phyloP scores from a whole-genome alignment of 2,797 vertebrate species.

The Mico argentatus region DNA sequence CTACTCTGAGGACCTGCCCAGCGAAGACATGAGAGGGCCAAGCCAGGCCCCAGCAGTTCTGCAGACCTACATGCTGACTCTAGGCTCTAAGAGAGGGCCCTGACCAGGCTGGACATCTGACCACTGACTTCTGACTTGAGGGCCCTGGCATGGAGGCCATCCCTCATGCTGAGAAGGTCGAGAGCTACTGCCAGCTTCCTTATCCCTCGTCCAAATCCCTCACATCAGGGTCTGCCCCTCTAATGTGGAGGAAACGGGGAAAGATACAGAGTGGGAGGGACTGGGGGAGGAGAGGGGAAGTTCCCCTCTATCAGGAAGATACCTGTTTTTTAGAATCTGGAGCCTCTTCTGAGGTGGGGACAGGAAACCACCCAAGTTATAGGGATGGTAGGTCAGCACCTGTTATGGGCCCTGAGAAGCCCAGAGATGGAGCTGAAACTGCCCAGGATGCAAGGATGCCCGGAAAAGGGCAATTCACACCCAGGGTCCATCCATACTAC shows the following conservation, averaged over 20 bases:
- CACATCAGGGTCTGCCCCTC: neutral
- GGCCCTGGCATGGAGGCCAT: neutral
- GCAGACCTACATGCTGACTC: neutral
- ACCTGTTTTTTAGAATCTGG: neutral
- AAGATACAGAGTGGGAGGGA: neutral
- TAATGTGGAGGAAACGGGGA: neutral
- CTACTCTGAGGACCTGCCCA: constrained; percentile 51
- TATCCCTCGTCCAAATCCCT: neutral
- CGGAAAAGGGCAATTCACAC: neutral
- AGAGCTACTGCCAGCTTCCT: neutral
- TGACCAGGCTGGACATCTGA: neutral
- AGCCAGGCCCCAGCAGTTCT: neutral
- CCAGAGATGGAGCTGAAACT: neutral
- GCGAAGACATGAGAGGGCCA: neutral
- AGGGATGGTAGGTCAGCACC: neutral
- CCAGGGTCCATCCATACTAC: neutral
- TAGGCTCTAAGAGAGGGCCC: neutral
- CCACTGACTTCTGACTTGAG: neutral
- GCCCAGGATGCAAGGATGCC: neutral
- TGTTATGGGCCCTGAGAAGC: neutral
- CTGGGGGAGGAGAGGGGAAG: neutral
- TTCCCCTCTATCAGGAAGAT: neutral
- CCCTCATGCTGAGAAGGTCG: neutral
- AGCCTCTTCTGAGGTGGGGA: neutral
- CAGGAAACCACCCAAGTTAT: neutral